Base-by-base conservation (phyloP, 2,797 vertebrate genomes). In the Phyllotis vaccarum region DNA sequence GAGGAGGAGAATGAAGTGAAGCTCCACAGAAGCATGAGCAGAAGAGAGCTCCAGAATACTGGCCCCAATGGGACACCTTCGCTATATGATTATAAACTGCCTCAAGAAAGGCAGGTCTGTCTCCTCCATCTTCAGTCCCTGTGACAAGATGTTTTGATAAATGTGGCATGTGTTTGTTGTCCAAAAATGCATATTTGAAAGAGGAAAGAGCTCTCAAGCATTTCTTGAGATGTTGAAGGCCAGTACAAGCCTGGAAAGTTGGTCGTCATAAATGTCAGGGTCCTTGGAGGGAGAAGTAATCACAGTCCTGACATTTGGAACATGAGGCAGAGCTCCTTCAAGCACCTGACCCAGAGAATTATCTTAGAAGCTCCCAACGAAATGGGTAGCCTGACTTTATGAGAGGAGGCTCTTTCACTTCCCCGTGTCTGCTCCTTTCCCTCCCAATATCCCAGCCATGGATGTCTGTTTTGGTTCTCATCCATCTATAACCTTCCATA, bases 301-400 rank as follows among this genome's bases (percentile, higher is more conserved):
- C 95, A 97, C n/a, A 95, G 56, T 37, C 37, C 43, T 97, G 95
- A 96, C 94, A 96, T 94, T 97, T 96, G 95, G 43, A 97, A 56
- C 85, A 19, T 5, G 43, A 96, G 72, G 76, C 49, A 86, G 89
- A 94, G 56, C 62, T 92, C 78, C 14, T 22, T 72, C 58, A 89
- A 95, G 46, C 34, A 37, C 88, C 80, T 56, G 54, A 27, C 13
- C 43, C 72, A 11, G 43, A 52, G 80, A 95, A 87, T 75, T 86
- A 46, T 58, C 56, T 43, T 78, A 76, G 92, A 89, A 93, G 76
- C 40, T 89, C n/a, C 58, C 2, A 13, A 54, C 2, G 0, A 34
- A 80, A 5, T 31, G 14, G 72, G 74, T 49, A 90, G 56, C 81
- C 34, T 19, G 49, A n/a, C 60, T 72, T 43, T n/a, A 3, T 19